Evolutionary conservation across 2,888 invertebrate genomes (phyloP).

Genomic region (Malachius bipustulatus): DNA sequence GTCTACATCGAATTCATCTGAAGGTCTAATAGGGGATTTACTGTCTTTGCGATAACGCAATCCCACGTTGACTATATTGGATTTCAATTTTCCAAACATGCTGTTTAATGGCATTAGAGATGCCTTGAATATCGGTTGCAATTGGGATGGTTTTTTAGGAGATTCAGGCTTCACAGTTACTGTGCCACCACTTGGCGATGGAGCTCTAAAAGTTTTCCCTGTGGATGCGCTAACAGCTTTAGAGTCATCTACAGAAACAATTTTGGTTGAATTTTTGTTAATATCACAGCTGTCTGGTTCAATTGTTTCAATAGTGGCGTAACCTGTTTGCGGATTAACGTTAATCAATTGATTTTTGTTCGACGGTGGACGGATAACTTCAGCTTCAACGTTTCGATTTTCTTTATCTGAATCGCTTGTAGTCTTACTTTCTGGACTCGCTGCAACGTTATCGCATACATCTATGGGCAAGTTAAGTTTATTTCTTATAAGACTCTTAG

Average conservation of each 20-base stretch:
- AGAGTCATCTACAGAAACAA: conserved; percentile 4
- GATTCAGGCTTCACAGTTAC: conserved; percentile 26
- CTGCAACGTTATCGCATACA: too few species aligned
- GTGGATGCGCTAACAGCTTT: conserved; percentile 13
- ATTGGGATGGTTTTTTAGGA: conserved; percentile 15
- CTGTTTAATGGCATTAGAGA: conserved; percentile 54
- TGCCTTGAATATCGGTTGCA: conserved; percentile 35
- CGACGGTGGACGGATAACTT: too few species aligned
- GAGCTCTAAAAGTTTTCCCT: conserved; percentile 25
- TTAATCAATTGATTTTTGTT: conserved; percentile 30
- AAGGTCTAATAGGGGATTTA: conserved; percentile 41
- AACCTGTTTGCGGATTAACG: conserved; percentile 33
- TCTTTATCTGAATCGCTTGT: conserved; percentile 8
- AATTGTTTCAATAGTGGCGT: conserved; percentile 33
- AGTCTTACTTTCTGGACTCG: too few species aligned
- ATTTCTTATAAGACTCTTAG: conserved; percentile 10
- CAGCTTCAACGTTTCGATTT: conserved; percentile 18
- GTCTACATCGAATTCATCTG: conserved; percentile 33
- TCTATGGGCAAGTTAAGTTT: conserved; percentile 14
- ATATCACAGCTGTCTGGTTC: conserved; percentile 21
- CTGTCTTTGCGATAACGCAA: conserved; percentile 34
- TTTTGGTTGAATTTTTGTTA: conserved; percentile 13
- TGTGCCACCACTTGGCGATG: conserved; percentile 34
- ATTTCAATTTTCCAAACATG: conserved; percentile 58
- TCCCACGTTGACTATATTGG: conserved; percentile 30